Evolutionary conservation across 2,113 vertebrate genomes (phyloP).

Genomic region (Pangasianodon hypophthalmus): DNA sequence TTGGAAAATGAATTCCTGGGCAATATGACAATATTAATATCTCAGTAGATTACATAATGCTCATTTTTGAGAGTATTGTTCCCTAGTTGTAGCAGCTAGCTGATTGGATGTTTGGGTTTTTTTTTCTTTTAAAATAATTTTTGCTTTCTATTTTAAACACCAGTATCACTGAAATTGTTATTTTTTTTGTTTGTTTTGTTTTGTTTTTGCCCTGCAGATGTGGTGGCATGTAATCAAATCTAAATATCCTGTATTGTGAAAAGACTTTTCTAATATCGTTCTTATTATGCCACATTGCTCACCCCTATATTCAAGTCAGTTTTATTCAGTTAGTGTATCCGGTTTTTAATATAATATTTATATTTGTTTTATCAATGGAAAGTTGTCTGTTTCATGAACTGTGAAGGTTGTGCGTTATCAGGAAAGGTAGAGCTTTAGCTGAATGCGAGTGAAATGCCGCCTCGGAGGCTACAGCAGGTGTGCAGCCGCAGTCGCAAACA

Average conservation of each 20-base stretch:
- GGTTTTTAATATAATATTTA: neutral
- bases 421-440: neutral
- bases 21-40: neutral
- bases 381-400: neutral
- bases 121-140: neutral
- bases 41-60: neutral
- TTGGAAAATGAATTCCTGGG: neutral
- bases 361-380: neutral
- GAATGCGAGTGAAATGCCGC: neutral
- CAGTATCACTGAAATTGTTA: neutral
- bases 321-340: neutral
- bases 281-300: no score
- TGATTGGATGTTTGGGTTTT: neutral
- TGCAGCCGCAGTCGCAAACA: slow-evolving; percentile 21
- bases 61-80: neutral
- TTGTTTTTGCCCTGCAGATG: neutral
- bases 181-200: neutral
- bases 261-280: neutral
- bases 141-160: neutral
- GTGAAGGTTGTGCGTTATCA: neutral
- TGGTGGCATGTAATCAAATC: neutral
- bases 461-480: slow-evolving; percentile 29
- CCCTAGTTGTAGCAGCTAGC: neutral
- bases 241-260: neutral
- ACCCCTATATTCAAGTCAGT: neutral